phyloP scores from a whole-genome alignment of 2,797 vertebrate species.

The Ispidina lecontei region DNA sequence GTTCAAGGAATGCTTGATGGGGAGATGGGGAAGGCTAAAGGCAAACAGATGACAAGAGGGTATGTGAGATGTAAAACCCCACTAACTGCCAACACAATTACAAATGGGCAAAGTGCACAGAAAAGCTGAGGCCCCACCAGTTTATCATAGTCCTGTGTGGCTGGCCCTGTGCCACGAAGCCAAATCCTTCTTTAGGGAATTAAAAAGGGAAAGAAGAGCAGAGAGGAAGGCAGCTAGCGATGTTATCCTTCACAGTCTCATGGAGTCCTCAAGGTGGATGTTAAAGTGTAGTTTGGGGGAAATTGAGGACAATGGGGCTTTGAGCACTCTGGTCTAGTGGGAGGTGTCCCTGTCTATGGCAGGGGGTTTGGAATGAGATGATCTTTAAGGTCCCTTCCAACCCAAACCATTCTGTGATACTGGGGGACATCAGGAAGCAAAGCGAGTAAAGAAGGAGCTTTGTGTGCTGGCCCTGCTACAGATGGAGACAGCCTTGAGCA shows the following conservation, averaged over 20 bases:
- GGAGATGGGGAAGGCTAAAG: neutral
- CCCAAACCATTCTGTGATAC: neutral
- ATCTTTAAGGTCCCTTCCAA: neutral
- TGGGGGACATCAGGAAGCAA: neutral
- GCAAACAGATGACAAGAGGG: neutral
- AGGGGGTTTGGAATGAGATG: neutral
- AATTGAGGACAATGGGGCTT: neutral
- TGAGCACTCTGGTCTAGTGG: neutral
- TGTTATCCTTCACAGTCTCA: neutral
- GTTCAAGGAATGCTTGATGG: no score
- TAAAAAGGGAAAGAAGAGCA: neutral
- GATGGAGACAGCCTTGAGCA: no score
- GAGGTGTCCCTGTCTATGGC: neutral
- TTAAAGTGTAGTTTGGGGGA: conserved; percentile 5
- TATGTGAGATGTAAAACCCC: neutral
- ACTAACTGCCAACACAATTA: no score
- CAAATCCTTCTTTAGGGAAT: neutral
- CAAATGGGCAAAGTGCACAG: neutral
- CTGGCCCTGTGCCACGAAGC: neutral
- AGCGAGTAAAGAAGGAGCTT: neutral
- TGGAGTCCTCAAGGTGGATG: neutral
- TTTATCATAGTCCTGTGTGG: rapidly evolving
- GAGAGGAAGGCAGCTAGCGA: neutral
- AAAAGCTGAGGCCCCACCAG: neutral
- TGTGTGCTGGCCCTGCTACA: neutral